Conservation (phyloP, 2,113 vertebrate species). For the Scomber colias region DNA sequence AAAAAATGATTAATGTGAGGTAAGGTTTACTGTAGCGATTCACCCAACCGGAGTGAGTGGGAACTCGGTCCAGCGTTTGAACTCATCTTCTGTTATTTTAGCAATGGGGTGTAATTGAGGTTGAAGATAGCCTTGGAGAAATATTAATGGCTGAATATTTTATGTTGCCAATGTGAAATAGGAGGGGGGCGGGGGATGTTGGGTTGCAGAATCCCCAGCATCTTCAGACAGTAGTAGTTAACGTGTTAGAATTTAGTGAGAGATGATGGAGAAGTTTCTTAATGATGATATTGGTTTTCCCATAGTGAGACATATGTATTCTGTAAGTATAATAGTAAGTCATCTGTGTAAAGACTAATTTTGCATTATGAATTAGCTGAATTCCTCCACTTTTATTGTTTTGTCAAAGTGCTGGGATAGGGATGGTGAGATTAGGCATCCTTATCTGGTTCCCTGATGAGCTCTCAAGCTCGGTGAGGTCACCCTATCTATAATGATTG, state of each 20-base stretch:
- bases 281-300: not conserved
- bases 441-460: no score
- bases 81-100: not conserved
- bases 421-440: no score
- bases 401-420: not conserved
- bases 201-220: not conserved
- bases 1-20: not conserved
- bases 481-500: no score
- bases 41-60: not conserved
- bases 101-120: not conserved
- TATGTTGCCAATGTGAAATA: not conserved
- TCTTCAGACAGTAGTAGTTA: not conserved
- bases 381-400: no score
- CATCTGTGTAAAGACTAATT: not conserved
- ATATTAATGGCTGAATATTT: slow-evolving; percentile 1
- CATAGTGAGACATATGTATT: not conserved
- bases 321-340: not conserved
- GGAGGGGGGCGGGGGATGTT: not conserved
- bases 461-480: no score
- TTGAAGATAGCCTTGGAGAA: not conserved
- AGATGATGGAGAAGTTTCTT: not conserved
- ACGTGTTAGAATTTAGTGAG: not conserved
- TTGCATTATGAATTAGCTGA: not conserved
- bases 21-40: not conserved
- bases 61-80: not conserved